These are phyloP conservation scores for Ganaspis sp. DNA, from an alignment of 1,140 invertebrate genomes.

Conservation along the genomic window DNA sequence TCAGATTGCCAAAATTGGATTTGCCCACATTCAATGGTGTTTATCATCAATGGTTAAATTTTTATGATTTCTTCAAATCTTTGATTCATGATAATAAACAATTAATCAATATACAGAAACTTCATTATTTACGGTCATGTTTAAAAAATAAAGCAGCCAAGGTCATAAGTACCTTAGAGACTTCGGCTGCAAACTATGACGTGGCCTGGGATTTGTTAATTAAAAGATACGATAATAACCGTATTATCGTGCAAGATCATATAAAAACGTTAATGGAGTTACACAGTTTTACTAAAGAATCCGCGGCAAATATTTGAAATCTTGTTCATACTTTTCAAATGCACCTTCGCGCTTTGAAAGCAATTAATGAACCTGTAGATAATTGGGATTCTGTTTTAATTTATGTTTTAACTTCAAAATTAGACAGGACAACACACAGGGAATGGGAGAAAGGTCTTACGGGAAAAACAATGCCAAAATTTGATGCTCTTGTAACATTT, in stretches of 20 bases:
- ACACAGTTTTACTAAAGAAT: constrained; percentile 42
- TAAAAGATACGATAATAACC: constrained; percentile 57
- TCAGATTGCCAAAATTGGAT: not conserved
- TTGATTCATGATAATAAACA: constrained; percentile 16
- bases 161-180: constrained; percentile 51
- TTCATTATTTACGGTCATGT: constrained; percentile 60
- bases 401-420: constrained; percentile 43
- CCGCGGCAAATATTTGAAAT: constrained; percentile 34
- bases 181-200: constrained; percentile 51
- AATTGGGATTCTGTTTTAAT: constrained; percentile 50
- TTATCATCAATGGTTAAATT: constrained; percentile 21
- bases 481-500: constrained; percentile 35
- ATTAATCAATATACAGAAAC: constrained; percentile 46
- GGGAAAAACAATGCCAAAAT: constrained; percentile 49
- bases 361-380: constrained; percentile 42
- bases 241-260: constrained; percentile 53
- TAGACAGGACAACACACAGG: constrained; percentile 43
- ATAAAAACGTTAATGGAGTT: constrained; percentile 54
- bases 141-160: constrained; percentile 46
- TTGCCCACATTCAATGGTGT: not conserved
- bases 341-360: constrained; percentile 45
- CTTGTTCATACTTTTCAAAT: constrained; percentile 46
- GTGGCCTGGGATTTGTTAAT: constrained; percentile 56
- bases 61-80: constrained; percentile 30
- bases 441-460: constrained; percentile 47